A percentile compares a stretch with the other conserved stretches of the same genome.
phyloP scores from a whole-genome alignment of 2,113 vertebrate species.

The human region GRCh38 chr14:56072501-56073000 shows the following conservation, averaged over 20 bases:
- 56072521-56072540: not conserved
- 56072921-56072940: slow-evolving; percentile 34
- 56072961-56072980: not conserved
- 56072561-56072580: not conserved
- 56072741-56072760: not conserved
- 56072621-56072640: fast-evolving
- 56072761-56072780: not conserved
- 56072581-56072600: not conserved
- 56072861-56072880: not conserved
- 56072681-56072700: not conserved
- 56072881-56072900: not conserved
- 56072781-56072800: not conserved
- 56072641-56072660: not conserved
- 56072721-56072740: not conserved
- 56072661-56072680: not conserved
- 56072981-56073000: not conserved
- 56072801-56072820: not conserved
- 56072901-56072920: not conserved
- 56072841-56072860: not conserved
- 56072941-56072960: not conserved
- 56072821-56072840: not conserved
- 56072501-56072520: not conserved
- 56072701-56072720: not conserved
- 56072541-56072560: not conserved
- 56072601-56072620: not conserved